Base-by-base conservation (phyloP, 1,140 invertebrate species). In the Drosophila sturtevanti region DNA sequence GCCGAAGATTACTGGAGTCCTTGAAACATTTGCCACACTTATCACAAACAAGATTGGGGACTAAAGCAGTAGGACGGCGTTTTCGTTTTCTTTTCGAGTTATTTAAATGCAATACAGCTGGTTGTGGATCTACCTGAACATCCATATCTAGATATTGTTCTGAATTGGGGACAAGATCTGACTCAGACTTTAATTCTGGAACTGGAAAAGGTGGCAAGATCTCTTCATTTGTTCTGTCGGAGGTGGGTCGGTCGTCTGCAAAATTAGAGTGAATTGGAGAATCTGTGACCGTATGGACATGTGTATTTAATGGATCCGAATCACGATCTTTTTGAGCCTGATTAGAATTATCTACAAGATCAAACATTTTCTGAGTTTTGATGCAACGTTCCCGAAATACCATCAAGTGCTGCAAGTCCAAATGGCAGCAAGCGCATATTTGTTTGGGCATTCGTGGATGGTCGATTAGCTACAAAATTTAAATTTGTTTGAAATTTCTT, bases 381-480 rank as follows among this genome's bases (percentile, higher is more conserved):
- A 62, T 24, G 27, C 79, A 81, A 12, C 64, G 67, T n/a, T 81
- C 59, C 6, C 79, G 68, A 41, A 82, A 72, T 1, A 22, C 37
- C 1, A 61, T 58, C 2, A 72, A 48, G 27, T 62, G 41, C 21
- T 64, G 63, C 12, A 84, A 52, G 4, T 84, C 68, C 48, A 67
- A 16, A 4, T 68, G 44, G 27, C 80, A 84, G 21, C 52, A 63
- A 9, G 48, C 54, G 35, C 80, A 84, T 44, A 84, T 84, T 5
- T 84, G 63, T 14, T 63, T 54, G 0, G 80, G 72, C 16, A 76
- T 31, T 44, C 66, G n/a, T 2, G 54, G 21, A 2, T 52, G 44
- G 0, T 78, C 56, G 6, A 14, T 31, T 54, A 86, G 37, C 81
- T 85, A 21, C n/a, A 81, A 74, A 77, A 74, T 58, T 70, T 1